phyloP scores from a whole-genome alignment of 2,113 vertebrate species.

The Heterocephalus glaber region DNA sequence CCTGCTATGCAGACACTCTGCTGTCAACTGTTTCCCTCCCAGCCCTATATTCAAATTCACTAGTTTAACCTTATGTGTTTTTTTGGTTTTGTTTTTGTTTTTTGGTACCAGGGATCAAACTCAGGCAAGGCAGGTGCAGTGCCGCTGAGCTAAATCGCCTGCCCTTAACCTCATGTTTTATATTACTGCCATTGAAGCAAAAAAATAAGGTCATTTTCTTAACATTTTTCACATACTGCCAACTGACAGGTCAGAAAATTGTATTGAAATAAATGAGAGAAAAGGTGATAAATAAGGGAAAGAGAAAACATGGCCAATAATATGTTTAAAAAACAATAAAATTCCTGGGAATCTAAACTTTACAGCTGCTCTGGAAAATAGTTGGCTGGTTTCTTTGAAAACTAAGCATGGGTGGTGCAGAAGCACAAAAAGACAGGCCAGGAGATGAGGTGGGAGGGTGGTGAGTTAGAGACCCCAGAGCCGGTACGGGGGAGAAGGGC shows the following conservation, averaged over 20 bases:
- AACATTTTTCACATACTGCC: background rate
- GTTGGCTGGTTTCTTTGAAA: background rate
- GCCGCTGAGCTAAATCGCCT: too few relatives aligned
- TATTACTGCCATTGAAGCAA: background rate
- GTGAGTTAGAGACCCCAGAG: background rate
- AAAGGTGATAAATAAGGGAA: background rate
- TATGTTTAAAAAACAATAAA: background rate
- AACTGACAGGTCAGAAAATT: background rate
- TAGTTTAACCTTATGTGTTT: background rate
- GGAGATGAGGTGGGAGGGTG: background rate
- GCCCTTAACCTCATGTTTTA: background rate
- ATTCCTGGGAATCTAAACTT: background rate
- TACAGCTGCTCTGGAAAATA: background rate
- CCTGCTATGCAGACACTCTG: background rate
- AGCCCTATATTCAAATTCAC: too few relatives aligned
- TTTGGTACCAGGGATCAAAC: too few relatives aligned
- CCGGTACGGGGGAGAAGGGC: background rate
- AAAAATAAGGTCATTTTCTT: background rate
- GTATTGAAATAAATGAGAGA: background rate
- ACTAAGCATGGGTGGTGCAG: background rate
- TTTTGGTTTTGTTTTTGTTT: background rate
- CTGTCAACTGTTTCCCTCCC: background rate
- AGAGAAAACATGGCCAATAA: background rate
- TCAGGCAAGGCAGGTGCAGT: too few relatives aligned
- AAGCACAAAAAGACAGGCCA: accelerated